Conservation (phyloP, 2,888 invertebrate species). For the Anticlea derivata region DNA sequence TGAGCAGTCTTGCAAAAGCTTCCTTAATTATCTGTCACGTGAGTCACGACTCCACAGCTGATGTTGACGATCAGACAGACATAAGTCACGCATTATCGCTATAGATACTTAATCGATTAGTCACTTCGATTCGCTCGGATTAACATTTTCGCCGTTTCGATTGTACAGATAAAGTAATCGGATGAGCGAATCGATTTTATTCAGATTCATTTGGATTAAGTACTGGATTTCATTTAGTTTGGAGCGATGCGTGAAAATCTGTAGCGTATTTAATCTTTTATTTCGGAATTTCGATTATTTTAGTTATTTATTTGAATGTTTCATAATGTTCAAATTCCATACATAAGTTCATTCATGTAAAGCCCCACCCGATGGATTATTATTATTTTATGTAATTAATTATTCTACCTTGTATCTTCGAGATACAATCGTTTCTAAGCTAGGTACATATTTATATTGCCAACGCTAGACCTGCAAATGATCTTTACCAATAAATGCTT, state of each 20-base stretch:
- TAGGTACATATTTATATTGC: too few species aligned
- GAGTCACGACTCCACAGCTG: slow-evolving; percentile 27
- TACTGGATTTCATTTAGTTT: slow-evolving; percentile 15
- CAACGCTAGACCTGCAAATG: too few species aligned
- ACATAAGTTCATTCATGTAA: too few species aligned
- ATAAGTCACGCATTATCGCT: slow-evolving; percentile 40
- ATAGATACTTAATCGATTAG: slow-evolving; percentile 43
- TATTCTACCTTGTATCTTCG: too few species aligned
- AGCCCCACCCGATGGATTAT: too few species aligned
- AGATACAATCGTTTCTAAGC: too few species aligned
- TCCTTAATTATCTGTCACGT: slow-evolving; percentile 32
- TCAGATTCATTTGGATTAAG: slow-evolving; percentile 25
- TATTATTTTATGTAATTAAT: too few species aligned
- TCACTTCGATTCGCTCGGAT: slow-evolving; percentile 42
- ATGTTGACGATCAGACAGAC: slow-evolving; percentile 28
- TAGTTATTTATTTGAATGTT: not conserved
- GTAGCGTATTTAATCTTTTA: slow-evolving; percentile 13
- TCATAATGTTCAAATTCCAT: not conserved
- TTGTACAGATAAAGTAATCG: slow-evolving; percentile 20
- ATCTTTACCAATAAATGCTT: too few species aligned
- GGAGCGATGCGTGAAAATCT: slow-evolving; percentile 8
- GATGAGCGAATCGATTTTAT: slow-evolving; percentile 22
- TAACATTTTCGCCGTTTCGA: slow-evolving; percentile 36
- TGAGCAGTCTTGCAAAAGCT: slow-evolving; percentile 4
- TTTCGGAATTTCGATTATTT: not conserved